Evolutionary conservation across 2,113 vertebrate species (phyloP).

Genomic region (Willisornis vidua): DNA sequence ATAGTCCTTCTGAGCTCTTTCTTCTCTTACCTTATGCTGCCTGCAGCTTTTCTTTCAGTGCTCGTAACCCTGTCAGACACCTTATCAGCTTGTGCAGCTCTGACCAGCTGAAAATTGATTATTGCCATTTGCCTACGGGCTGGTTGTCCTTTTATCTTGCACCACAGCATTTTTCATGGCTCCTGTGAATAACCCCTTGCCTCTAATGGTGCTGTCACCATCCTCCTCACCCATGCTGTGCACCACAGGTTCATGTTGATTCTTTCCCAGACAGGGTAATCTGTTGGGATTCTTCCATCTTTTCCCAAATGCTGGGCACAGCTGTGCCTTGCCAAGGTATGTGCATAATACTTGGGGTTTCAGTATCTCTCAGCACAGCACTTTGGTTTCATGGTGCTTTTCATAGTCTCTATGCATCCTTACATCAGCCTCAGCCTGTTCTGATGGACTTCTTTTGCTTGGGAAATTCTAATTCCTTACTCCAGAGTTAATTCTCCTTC

Average conservation of each 20-base stretch:
- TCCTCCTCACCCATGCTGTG: not conserved
- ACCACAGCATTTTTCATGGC: not conserved
- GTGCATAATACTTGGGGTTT: not conserved
- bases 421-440: not conserved
- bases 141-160: not conserved
- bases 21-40: not conserved
- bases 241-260: not conserved
- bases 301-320: not conserved
- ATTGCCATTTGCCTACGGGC: not conserved
- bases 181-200: not conserved
- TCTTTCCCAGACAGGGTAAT: not conserved
- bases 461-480: not conserved
- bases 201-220: not conserved
- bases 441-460: not conserved
- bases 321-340: not conserved
- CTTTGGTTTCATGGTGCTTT: not conserved
- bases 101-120: slow-evolving; percentile 3
- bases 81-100: slow-evolving; percentile 18
- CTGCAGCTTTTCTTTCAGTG: slow-evolving; percentile 18
- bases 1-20: not conserved
- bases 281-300: not conserved
- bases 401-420: not conserved
- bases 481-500: not conserved
- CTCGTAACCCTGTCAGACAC: not conserved
- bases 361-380: not conserved